phyloP scores from a whole-genome alignment of 2,113 vertebrate genomes.

The Pseudolaguvia tuberculata region DNA sequence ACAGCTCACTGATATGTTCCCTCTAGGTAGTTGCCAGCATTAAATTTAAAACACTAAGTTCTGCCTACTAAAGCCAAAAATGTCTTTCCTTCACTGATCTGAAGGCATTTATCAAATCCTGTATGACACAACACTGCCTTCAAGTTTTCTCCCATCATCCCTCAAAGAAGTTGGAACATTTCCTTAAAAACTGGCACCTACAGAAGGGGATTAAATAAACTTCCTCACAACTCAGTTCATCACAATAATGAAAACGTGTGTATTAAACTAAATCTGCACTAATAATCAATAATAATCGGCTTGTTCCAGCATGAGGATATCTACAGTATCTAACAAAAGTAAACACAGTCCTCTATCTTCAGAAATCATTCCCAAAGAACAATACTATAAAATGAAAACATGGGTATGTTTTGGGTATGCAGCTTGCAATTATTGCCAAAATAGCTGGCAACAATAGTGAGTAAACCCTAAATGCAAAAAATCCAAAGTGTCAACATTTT shows the following conservation, averaged over 20 bases:
- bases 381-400: no score
- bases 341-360: no score
- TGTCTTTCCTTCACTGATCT: background rate
- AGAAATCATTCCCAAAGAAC: no score
- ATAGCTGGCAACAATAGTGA: no score
- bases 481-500: no score
- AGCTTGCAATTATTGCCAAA: no score
- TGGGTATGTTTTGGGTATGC: no score
- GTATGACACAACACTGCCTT: background rate
- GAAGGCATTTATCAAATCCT: background rate
- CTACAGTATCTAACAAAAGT: background rate
- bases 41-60: background rate
- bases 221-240: background rate
- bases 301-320: background rate
- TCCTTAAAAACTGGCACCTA: background rate
- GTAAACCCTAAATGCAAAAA: no score
- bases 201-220: background rate
- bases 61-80: background rate
- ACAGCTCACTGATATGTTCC: background rate
- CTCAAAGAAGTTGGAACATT: background rate
- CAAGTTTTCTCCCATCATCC: background rate
- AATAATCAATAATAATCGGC: background rate
- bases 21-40: background rate
- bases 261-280: background rate
- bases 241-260: background rate